Percentiles rank a stretch among this genome's conserved stretches.
Evolutionary conservation across 2,888 invertebrate species (phyloP).

Genomic region (Camponotus fellah): DNA sequence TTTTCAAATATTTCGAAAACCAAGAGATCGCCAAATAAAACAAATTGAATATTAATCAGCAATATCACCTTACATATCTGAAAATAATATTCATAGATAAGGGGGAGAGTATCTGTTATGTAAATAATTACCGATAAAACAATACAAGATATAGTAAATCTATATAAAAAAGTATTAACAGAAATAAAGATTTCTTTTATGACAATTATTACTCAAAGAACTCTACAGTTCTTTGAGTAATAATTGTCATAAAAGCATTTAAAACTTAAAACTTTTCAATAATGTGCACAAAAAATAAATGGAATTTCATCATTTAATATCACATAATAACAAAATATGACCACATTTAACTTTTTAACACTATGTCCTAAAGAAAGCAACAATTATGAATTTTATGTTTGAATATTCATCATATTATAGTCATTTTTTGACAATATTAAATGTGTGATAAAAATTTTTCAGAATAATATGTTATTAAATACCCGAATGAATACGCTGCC

Average conservation of each 20-base stretch:
- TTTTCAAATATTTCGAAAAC: too few species aligned
- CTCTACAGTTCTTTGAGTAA: too few species aligned
- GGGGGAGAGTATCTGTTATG: too few species aligned
- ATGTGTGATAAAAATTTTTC: conserved; percentile 57
- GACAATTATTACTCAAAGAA: too few species aligned
- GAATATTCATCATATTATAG: background rate
- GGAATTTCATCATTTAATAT: background rate
- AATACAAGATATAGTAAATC: background rate
- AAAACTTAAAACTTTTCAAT: too few species aligned
- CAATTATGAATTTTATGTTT: conserved; percentile 16
- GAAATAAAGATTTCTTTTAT: background rate
- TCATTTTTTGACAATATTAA: conserved; percentile 1
- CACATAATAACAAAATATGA: background rate
- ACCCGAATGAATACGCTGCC: conserved; percentile 70
- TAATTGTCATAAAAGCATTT: too few species aligned
- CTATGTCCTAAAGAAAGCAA: conserved; percentile 9
- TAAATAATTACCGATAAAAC: background rate
- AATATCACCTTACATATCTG: background rate
- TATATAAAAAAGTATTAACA: conserved; percentile 12
- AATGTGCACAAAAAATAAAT: too few species aligned
- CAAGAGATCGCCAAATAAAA: too few species aligned
- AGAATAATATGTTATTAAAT: conserved; percentile 76
- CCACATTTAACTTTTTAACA: background rate
- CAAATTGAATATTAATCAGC: too few species aligned
- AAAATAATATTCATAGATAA: background rate